phyloP scores from a whole-genome alignment of 2,113 vertebrate species.

The Spizaetus ornatus region DNA sequence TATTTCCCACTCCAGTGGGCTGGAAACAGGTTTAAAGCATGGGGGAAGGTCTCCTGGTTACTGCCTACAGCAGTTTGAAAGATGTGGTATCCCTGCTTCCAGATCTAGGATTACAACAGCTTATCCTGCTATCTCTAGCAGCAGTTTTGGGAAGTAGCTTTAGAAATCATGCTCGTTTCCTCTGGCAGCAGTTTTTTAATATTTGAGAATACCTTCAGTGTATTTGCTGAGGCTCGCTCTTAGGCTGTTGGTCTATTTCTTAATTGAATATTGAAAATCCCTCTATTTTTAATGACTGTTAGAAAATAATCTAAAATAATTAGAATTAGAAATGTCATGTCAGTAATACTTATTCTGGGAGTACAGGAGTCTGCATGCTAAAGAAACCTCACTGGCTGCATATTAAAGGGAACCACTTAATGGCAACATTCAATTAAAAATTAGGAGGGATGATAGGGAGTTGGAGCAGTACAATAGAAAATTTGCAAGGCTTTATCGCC shows the following conservation, averaged over 20 bases:
- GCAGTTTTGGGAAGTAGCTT: constrained; percentile 38
- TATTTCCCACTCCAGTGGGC: constrained; percentile 78
- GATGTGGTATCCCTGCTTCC: constrained; percentile 40
- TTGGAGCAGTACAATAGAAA: constrained; percentile 9
- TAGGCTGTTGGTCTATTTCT: not conserved
- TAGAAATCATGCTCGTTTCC: constrained; percentile 6
- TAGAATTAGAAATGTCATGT: not conserved
- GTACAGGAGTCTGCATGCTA: not conserved
- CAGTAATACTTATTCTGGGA: not conserved
- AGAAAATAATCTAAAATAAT: constrained; percentile 25
- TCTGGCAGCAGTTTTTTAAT: constrained; percentile 38
- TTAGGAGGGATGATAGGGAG: not conserved
- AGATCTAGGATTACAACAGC: constrained; percentile 57
- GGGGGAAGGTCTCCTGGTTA: constrained; percentile 19
- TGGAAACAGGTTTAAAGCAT: constrained; percentile 65
- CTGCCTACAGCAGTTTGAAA: constrained; percentile 44
- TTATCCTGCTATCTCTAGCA: constrained; percentile 60
- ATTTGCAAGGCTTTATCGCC: constrained; percentile 20
- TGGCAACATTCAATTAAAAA: constrained; percentile 20
- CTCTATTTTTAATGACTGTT: not conserved
- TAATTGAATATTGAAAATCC: constrained; percentile 32
- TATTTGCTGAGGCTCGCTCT: constrained; percentile 30
- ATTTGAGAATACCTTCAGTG: constrained; percentile 16
- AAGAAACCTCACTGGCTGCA: not conserved
- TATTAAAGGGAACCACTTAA: constrained; percentile 5